These are phyloP conservation scores for Nomada ruficornis DNA, from an alignment of 2,888 invertebrate genomes.

Conservation along the genomic window DNA sequence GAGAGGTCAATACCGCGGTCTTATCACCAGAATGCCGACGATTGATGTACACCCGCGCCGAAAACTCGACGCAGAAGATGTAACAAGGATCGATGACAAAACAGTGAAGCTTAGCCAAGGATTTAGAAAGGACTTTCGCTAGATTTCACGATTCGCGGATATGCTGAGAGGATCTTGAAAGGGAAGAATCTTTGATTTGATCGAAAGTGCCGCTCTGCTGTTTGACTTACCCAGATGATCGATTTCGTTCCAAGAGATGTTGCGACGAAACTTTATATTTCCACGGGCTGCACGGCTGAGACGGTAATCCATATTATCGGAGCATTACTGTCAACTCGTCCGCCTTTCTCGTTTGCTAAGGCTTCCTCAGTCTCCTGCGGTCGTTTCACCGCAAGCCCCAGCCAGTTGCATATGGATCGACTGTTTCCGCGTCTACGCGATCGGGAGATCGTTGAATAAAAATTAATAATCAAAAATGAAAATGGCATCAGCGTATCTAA, in stretches of 20 bases:
- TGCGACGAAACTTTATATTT: conserved; percentile 43
- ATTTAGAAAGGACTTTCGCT: not conserved
- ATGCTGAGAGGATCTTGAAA: too few relatives aligned
- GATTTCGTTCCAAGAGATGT: conserved; percentile 8
- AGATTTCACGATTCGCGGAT: not conserved
- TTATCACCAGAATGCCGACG: conserved; percentile 21
- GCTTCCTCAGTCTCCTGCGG: conserved; percentile 55
- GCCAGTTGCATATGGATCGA: not conserved
- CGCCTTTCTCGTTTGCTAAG: conserved; percentile 17
- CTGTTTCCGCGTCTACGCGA: conserved; percentile 4
- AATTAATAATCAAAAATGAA: not conserved
- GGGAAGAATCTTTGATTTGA: too few relatives aligned
- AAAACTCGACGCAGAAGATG: not conserved
- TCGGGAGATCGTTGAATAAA: not conserved
- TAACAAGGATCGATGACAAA: too few relatives aligned
- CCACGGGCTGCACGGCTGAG: not conserved
- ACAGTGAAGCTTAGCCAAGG: too few relatives aligned
- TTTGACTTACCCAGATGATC: not conserved
- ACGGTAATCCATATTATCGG: conserved; percentile 57
- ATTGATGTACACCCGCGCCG: not conserved
- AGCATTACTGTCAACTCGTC: conserved; percentile 59
- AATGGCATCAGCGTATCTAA: not conserved
- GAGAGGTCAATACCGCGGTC: conserved; percentile 24
- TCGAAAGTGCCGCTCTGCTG: too few relatives aligned
- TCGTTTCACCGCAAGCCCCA: conserved; percentile 31